These are phyloP conservation scores for Miichthys miiuy DNA, from an alignment of 2,797 vertebrate genomes.

Conservation along the genomic window DNA sequence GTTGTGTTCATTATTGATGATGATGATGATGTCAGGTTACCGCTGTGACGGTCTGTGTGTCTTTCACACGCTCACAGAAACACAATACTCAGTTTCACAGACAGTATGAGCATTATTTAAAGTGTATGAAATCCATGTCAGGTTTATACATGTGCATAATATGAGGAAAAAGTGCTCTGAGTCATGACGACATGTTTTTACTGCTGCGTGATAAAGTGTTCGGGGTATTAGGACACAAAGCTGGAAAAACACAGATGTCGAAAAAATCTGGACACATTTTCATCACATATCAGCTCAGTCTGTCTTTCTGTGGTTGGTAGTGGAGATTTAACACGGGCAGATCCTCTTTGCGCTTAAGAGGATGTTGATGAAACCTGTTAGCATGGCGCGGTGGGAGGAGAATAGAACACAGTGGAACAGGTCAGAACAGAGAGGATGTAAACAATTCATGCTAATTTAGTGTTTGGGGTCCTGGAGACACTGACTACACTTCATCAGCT, in stretches of 20 bases:
- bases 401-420: background rate
- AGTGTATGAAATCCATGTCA: background rate
- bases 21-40: slow-evolving; percentile 32
- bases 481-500: too few relatives aligned
- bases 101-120: background rate
- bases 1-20: slow-evolving; percentile 16
- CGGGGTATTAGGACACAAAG: slow-evolving; percentile 19
- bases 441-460: too few relatives aligned
- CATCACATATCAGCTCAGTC: slow-evolving; percentile 22
- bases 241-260: slow-evolving; percentile 27
- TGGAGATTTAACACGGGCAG: background rate
- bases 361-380: slow-evolving; percentile 4
- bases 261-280: slow-evolving; percentile 35
- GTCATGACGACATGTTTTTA: background rate
- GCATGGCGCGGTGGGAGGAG: background rate
- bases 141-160: background rate
- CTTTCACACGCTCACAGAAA: slow-evolving; percentile 8
- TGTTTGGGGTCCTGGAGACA: background rate
- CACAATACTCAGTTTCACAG: too few relatives aligned
- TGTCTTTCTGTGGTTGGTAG: slow-evolving; percentile 1
- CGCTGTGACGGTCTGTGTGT: background rate
- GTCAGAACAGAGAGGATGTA: background rate
- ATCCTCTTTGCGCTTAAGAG: slow-evolving; percentile 18
- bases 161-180: background rate
- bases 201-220: background rate